Percentiles rank a stretch among this genome's conserved stretches.
These are phyloP conservation scores for Danionella dracula DNA, from an alignment of 2,797 vertebrate genomes.

Conservation along the genomic window DNA sequence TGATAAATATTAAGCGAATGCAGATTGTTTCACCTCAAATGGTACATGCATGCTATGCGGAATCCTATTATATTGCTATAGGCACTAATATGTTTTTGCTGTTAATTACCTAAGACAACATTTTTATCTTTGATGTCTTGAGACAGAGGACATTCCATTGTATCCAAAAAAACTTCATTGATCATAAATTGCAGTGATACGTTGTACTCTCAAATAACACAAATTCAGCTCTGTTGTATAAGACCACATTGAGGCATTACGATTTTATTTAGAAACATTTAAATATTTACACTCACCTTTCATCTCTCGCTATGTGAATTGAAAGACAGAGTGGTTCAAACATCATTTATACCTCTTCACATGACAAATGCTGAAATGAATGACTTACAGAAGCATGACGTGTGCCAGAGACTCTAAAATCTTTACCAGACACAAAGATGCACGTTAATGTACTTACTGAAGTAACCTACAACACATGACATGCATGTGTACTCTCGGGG, in stretches of 20 bases:
- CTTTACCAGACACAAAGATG: conserved; percentile 27
- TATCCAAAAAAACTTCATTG: too few species aligned
- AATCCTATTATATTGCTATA: too few species aligned
- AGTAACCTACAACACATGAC: conserved; percentile 4
- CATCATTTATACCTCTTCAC: neutral
- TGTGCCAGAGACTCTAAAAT: conserved; percentile 18
- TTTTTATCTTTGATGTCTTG: too few species aligned
- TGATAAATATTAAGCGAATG: too few species aligned
- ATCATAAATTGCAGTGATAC: too few species aligned
- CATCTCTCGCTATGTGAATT: neutral
- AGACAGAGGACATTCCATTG: too few species aligned
- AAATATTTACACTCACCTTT: conserved; percentile 5
- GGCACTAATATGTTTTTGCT: too few species aligned
- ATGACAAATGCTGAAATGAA: conserved; percentile 27
- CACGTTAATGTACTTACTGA: neutral
- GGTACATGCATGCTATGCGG: too few species aligned
- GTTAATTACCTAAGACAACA: too few species aligned
- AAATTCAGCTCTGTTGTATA: neutral
- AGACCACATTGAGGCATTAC: neutral
- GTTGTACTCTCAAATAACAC: too few species aligned
- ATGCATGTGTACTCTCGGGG: neutral
- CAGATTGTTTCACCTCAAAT: too few species aligned
- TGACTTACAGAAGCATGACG: conserved; percentile 20
- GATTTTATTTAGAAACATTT: neutral
- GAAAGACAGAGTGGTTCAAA: conserved; percentile 22